Conservation (phyloP, 2,113 vertebrate genomes). For the Perca schrenkii region DNA sequence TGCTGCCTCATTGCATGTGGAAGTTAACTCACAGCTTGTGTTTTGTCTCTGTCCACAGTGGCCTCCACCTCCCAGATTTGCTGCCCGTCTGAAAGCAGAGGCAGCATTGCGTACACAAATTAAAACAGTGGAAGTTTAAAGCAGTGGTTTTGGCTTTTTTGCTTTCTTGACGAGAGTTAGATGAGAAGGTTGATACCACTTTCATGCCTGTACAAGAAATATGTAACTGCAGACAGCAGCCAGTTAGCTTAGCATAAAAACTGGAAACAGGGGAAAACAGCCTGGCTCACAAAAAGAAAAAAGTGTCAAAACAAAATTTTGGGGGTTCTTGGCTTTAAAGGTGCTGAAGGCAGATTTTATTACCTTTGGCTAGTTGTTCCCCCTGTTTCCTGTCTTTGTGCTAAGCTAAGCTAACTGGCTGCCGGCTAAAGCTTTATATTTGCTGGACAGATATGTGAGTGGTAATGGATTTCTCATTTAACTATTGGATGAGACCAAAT, state of each 20-base stretch:
- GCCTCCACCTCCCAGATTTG: constrained; percentile 97
- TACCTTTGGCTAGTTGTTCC: neutral
- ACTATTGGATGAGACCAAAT: neutral
- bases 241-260: neutral
- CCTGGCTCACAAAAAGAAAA: too few relatives aligned
- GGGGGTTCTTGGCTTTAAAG: neutral
- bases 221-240: neutral
- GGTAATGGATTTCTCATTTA: too few relatives aligned
- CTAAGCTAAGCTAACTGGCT: constrained; percentile 5
- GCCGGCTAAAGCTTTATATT: neutral
- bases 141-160: neutral
- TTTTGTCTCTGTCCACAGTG: constrained; percentile 95
- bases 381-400: neutral
- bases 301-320: too few relatives aligned
- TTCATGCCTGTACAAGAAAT: neutral
- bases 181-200: neutral
- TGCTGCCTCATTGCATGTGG: neutral
- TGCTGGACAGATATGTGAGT: neutral
- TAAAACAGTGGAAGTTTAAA: neutral
- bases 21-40: constrained; percentile 90
- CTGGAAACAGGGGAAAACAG: neutral
- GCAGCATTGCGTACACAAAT: neutral
- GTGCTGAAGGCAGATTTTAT: neutral
- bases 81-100: constrained; percentile 88
- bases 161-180: neutral